Evolutionary conservation across 2,888 invertebrate genomes (phyloP), one percentile per base, ranked within the genome.

Genomic region (Lasioglossum pauxillum): DNA sequence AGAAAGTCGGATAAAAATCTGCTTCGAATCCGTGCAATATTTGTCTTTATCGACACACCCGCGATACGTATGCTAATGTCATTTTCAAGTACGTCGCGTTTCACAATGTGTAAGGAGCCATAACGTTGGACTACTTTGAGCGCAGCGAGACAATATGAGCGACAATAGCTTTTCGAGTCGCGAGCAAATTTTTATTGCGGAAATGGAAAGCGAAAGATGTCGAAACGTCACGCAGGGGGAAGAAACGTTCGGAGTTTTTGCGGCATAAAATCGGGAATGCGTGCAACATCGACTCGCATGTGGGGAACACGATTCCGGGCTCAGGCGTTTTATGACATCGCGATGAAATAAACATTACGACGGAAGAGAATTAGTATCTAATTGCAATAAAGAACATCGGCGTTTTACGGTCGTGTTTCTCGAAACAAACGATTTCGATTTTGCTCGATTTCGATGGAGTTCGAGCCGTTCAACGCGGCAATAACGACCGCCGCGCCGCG

Each of bases 41-140:
- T 27, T 60, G 27, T n/a, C 27, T 60, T 60, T 14, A 27, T 60
- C 60, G 60, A 60, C 14, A 60, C 31, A 35, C 19, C 35, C 67
- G 35, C 19, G 35, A 67, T 67, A 23, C 38, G 5, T 69, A 69
- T 69, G 69, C 38, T 69, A 69, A 38, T 69, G 16, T 3, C 19
- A 38, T 23, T 16, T 38, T 69, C 69, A 38, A 38, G 38, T 38
- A 69, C 69, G 69, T 69, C 19, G 35, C 4, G 35, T 23, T 69
- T 69, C 69, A 5, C 69, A 69, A 38, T 38, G 69, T 1, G 12
- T 23, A 23, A 23, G 69, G 23, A 23, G 38, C 35, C 35, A 38
- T 69, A 69, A 69, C 69, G 69, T 38, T 38, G 38, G 19, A 38
- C 69, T 69, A 69, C 38, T 69, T 69, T 38, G 31, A 38, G 23